Evolutionary conservation across 2,888 invertebrate species (phyloP).

Genomic region (Busseola fusca): DNA sequence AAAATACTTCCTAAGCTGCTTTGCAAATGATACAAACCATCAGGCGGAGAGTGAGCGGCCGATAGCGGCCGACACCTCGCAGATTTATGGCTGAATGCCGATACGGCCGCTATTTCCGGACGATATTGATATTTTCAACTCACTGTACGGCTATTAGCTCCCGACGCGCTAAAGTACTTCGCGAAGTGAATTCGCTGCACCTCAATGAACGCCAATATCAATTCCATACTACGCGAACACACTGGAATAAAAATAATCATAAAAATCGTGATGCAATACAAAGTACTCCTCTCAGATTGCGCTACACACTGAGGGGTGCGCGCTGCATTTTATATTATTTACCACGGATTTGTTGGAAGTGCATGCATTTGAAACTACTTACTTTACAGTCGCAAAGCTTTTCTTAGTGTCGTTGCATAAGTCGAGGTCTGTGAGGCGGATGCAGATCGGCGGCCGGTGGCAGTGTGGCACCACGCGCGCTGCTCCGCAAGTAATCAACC

Average conservation of each 20-base stretch:
- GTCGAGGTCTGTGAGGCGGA: conserved; percentile 65
- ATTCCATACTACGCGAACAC: conserved; percentile 41
- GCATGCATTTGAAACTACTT: conserved; percentile 63
- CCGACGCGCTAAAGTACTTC: conserved; percentile 82
- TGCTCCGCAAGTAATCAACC: conserved; percentile 87
- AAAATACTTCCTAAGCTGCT: conserved; percentile 85
- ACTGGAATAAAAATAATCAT: conserved; percentile 55
- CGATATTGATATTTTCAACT: conserved; percentile 84
- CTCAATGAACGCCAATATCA: conserved; percentile 59
- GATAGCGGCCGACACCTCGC: conserved; percentile 86
- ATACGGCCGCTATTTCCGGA: conserved; percentile 83
- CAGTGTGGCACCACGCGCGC: conserved; percentile 56
- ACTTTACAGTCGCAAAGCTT: conserved; percentile 70
- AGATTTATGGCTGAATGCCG: conserved; percentile 81
- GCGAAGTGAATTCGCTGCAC: conserved; percentile 77
- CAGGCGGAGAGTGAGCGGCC: conserved; percentile 82
- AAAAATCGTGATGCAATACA: conserved; percentile 47
- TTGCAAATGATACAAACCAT: conserved; percentile 88
- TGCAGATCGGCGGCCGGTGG: conserved; percentile 65
- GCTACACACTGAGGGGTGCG: conserved; percentile 53
- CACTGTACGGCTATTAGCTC: conserved; percentile 81
- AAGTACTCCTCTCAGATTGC: conserved; percentile 49
- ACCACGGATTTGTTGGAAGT: conserved; percentile 63
- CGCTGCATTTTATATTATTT: conserved; percentile 64
- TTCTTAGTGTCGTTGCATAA: conserved; percentile 75